Percentiles rank a stretch among this genome's conserved stretches.
phyloP scores from a whole-genome alignment of 1,140 invertebrate species.

The Pseudomyrmex cubaensis region DNA sequence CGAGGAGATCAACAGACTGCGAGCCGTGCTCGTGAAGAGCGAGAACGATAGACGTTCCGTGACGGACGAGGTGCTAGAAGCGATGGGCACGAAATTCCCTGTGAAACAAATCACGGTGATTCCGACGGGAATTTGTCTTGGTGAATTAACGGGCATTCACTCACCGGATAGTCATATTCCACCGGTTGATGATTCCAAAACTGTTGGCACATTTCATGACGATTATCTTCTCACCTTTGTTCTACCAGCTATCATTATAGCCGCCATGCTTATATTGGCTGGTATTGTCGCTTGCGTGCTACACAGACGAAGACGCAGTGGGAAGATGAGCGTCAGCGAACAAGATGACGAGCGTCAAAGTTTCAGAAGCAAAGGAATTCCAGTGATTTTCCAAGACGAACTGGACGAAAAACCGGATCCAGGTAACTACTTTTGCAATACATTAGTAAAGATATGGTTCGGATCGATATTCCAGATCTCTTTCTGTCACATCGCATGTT shows the following conservation, averaged over 20 bases:
- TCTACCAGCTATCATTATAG: conserved; percentile 95
- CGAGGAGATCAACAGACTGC: conserved; percentile 89
- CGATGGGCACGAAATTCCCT: conserved; percentile 92
- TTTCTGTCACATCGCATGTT: neutral
- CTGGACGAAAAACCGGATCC: conserved; percentile 95
- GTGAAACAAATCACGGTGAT: conserved; percentile 90
- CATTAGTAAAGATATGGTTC: conserved; percentile 9
- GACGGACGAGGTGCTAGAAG: conserved; percentile 88
- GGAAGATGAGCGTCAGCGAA: conserved; percentile 91
- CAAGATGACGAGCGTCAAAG: conserved; percentile 92
- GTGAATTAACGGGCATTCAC: conserved; percentile 85
- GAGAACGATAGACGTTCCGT: conserved; percentile 88
- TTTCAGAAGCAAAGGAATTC: conserved; percentile 96
- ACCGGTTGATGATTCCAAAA: conserved; percentile 84
- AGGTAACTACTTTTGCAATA: conserved; percentile 79
- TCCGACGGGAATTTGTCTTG: conserved; percentile 90
- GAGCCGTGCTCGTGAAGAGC: conserved; percentile 88
- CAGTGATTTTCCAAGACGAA: conserved; percentile 98
- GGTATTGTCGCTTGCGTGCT: conserved; percentile 95
- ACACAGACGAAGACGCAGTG: conserved; percentile 93
- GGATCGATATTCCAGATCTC: conserved; percentile 10
- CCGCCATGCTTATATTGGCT: conserved; percentile 94
- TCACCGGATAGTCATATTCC: conserved; percentile 80
- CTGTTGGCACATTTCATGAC: conserved; percentile 86
- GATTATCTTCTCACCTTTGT: conserved; percentile 96